Evolutionary conservation across 2,888 invertebrate genomes (phyloP).

Genomic region (Meteorus cinctellus): DNA sequence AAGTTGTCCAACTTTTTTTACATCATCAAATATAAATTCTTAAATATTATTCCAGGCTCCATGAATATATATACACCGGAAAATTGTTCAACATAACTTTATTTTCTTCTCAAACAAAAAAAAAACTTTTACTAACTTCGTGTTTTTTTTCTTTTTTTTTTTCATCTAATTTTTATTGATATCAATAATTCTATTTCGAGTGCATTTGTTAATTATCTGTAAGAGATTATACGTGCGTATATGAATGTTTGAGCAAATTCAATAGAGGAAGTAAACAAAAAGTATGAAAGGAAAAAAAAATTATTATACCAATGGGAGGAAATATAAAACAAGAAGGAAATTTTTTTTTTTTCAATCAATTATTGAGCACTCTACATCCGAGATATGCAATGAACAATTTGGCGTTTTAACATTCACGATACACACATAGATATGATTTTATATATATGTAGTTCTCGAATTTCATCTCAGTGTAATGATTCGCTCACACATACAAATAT

Average conservation of each 20-base stretch:
- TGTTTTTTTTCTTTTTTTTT: background rate
- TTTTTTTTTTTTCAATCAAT: background rate
- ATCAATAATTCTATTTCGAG: background rate
- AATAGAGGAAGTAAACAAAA: background rate
- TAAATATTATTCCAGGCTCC: background rate
- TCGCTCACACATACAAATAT: background rate
- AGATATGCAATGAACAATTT: constrained; percentile 63
- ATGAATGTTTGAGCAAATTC: background rate
- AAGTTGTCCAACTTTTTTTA: constrained; percentile 1
- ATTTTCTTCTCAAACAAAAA: background rate
- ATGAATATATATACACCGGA: background rate
- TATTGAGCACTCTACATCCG: background rate
- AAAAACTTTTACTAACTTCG: background rate
- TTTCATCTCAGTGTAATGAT: constrained; percentile 48
- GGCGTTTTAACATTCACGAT: constrained; percentile 61
- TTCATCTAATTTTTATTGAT: background rate
- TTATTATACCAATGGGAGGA: background rate
- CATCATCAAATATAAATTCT: background rate
- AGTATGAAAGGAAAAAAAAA: background rate
- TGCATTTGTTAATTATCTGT: constrained; percentile 4
- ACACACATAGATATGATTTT: background rate
- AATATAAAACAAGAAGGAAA: background rate
- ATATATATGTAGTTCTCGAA: constrained; percentile 1
- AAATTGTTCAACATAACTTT: background rate
- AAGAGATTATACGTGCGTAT: background rate